Evolutionary conservation across 2,797 vertebrate species (phyloP).

Genomic region (Vespertilio murinus): DNA sequence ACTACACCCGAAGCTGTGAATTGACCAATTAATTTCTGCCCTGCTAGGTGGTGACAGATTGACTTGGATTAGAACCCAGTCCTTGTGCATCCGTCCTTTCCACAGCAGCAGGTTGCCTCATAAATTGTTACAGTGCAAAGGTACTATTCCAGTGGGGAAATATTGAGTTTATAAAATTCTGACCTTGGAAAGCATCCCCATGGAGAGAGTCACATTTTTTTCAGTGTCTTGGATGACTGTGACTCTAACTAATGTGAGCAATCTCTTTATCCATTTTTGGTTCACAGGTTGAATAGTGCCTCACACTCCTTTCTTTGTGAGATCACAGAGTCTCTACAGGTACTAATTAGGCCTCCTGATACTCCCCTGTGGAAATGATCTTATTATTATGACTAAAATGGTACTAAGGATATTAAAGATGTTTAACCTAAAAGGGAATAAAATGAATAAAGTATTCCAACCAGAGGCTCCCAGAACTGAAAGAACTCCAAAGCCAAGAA

Average conservation of each 20-base stretch:
- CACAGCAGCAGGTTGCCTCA: background rate
- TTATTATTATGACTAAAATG: conserved; percentile 66
- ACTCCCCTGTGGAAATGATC: conserved; percentile 64
- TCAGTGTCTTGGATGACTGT: conserved; percentile 23
- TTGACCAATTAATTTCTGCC: background rate
- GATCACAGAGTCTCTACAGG: conserved; percentile 55
- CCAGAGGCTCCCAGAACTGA: background rate
- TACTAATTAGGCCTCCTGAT: conserved; percentile 67
- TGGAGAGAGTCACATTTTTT: background rate
- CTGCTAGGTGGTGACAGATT: background rate
- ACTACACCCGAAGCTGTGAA: background rate
- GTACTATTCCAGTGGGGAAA: background rate
- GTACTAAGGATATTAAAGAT: conserved; percentile 47
- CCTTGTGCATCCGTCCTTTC: background rate
- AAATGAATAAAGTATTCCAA: conserved; percentile 11
- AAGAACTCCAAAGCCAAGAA: background rate
- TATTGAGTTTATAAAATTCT: conserved; percentile 48
- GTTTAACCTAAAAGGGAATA: conserved; percentile 52
- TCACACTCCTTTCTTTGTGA: conserved; percentile 46
- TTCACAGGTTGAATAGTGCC: conserved; percentile 30
- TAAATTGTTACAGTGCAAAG: background rate
- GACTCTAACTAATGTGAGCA: conserved; percentile 31
- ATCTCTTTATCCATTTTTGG: conserved; percentile 50
- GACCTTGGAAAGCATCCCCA: conserved; percentile 24
- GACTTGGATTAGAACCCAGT: conserved; percentile 44